Evolutionary conservation across 2,113 vertebrate species (phyloP), one percentile per base, ranked within the genome.

Genomic region (Callocephalon fimbriatum): DNA sequence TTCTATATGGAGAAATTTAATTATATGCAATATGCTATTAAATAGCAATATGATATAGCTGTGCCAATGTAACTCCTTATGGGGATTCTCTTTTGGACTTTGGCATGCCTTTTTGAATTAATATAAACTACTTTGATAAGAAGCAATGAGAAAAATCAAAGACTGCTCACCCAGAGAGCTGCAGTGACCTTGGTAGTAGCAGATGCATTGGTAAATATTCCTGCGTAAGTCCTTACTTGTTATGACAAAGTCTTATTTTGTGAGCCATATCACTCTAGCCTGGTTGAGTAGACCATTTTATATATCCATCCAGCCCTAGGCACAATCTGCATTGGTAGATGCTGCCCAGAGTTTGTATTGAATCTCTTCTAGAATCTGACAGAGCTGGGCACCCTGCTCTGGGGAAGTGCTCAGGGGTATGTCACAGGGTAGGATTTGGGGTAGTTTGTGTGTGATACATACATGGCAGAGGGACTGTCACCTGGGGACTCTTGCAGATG

Each of bases 381-480:
- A 40, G 79, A 48, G 40, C 48, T 76, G 86, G 10, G 40, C 20
- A 18, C 4, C 17, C 40, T 42, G 56, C 15, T 29, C 47, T 32
- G 62, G 7, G 32, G 31, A 21, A 32, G 40, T 7, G 10, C 16
- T 58, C 7, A 4, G 35, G 56, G 19, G 10, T 18, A 65, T 1
- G 2, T 27, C 37, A 8, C n/a, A 16, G 37, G 54, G 26, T 47
- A 66, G 65, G 48, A 17, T 70, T 26, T 42, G 67, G 53, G 50
- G 10, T 29, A 11, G 19, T 29, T 25, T 44, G 66, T 10, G 44
- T 73, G 51, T 1, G 5, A 2, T 62, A 15, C 0, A 0, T 53
- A 38, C 13, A 0, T 9, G 54, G 53, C 53, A 73, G 15, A 68
- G 58, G 29, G 13, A 9, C 16, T 87, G 47, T 51, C 40, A 18